Percentiles rank a stretch among this genome's conserved stretches.
Conservation (phyloP, 2,888 invertebrate genomes). For the Eristalinus aeneus region DNA sequence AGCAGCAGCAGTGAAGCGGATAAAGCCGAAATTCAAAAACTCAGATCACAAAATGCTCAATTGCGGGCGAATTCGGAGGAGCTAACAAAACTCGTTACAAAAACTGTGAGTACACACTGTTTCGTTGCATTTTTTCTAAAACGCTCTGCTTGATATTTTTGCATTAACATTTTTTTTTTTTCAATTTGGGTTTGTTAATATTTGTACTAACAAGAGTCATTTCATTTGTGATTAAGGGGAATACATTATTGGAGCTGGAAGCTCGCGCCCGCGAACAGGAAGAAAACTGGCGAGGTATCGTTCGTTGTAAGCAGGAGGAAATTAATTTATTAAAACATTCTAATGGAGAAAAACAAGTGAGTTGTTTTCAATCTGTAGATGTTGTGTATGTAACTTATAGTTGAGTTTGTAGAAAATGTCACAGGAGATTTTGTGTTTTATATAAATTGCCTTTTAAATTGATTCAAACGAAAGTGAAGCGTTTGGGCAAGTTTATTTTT, state of each 20-base stretch:
- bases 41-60: slow-evolving; percentile 84
- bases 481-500: too few species aligned
- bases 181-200: slow-evolving; percentile 30
- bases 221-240: slow-evolving; percentile 74
- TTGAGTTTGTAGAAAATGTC: neutral
- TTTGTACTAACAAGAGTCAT: slow-evolving; percentile 10
- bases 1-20: slow-evolving; percentile 73
- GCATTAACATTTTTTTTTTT: neutral
- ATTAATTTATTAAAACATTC: slow-evolving; percentile 78
- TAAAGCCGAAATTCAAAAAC: slow-evolving; percentile 76
- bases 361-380: slow-evolving; percentile 47
- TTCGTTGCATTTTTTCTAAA: slow-evolving; percentile 11
- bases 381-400: neutral
- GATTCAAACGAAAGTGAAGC: too few species aligned
- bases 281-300: slow-evolving; percentile 79
- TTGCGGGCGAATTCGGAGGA: slow-evolving; percentile 85
- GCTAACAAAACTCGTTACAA: slow-evolving; percentile 88
- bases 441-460: neutral
- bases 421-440: neutral
- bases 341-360: slow-evolving; percentile 78
- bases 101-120: slow-evolving; percentile 84
- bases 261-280: slow-evolving; percentile 79
- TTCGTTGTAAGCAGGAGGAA: slow-evolving; percentile 78
- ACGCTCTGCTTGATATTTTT: neutral
- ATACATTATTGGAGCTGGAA: slow-evolving; percentile 79